Conservation (phyloP, 2,113 vertebrate species). For the Eurystomus gularis region DNA sequence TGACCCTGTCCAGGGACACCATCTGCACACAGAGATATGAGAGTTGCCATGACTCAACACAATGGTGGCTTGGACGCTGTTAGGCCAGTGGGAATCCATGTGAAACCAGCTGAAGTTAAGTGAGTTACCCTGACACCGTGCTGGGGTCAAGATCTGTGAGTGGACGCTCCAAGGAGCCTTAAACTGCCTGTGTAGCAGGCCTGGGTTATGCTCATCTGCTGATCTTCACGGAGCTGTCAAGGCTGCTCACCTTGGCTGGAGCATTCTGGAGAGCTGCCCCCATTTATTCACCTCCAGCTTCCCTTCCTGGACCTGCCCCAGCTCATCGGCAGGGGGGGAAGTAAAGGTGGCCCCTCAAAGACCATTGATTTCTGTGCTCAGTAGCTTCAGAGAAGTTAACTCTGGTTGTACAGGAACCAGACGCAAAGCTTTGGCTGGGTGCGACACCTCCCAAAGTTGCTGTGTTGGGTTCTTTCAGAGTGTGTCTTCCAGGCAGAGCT, state of each 20-base stretch:
- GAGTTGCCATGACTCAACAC: background rate
- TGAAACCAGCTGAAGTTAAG: background rate
- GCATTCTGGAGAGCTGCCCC: background rate
- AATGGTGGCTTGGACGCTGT: background rate
- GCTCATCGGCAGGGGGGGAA: background rate
- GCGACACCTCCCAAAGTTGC: background rate
- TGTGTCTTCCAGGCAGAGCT: background rate
- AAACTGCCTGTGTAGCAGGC: background rate
- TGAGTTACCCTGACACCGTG: background rate
- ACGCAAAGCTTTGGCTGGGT: background rate
- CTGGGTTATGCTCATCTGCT: background rate
- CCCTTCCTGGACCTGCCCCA: background rate
- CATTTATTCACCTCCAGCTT: background rate
- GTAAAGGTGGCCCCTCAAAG: background rate
- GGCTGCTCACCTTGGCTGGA: background rate
- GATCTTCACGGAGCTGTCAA: rapidly evolving
- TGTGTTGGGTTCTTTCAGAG: background rate
- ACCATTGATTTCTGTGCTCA: rapidly evolving
- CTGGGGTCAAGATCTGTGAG: background rate
- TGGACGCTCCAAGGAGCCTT: background rate
- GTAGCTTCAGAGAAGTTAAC: background rate
- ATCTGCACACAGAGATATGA: background rate
- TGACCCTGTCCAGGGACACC: background rate
- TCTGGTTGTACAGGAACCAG: background rate
- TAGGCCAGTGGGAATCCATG: background rate